Evolutionary conservation across 2,888 invertebrate genomes (phyloP), one percentile per base, ranked within the genome.

Genomic region (Nowickia ferox): DNA sequence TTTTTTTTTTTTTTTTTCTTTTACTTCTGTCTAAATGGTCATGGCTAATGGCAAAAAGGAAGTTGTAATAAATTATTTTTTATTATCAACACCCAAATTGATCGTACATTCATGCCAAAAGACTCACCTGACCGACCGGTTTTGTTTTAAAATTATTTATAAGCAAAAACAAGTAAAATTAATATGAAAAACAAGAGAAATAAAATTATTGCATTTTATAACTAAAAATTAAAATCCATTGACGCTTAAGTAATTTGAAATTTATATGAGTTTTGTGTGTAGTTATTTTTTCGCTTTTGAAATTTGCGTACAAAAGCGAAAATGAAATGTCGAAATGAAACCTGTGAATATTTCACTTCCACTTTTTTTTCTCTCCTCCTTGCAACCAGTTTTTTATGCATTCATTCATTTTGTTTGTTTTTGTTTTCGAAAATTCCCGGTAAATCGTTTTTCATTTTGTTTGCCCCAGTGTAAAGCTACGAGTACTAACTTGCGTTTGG

Each of bases 221-320:
- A 53, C 61, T 61, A 57, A 71, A 77, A 75, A 48, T 75, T 82
- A 46, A 81, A 82, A 69, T 72, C 59, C 83, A 77, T 77, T 83
- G 83, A 72, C 77, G 77, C 77, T 83, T 77, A 72, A 83, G 83
- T 83, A 83, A 83, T 83, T 83, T 83, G 66, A 77, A 83, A 77
- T 83, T 83, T 77, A 77, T 83, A 83, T 65, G 76, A 63, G 71
- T 75, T 75, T 81, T 53, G 42, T 48, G 42, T 48, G 53, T 61
- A 63, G 42, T 55, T 71, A 2, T 79, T 46, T n/a, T 61, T 2
- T 57, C 38, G 40, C 10, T 61, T 2, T 57, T 44, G 19, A 6
- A 30, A 68, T 46, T 74, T 66, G 19, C 59, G 17, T 53, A 19
- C 5, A 55, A 55, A 57, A 17, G 38, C 44, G 30, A 17, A 55